phyloP scores from a whole-genome alignment of 2,797 vertebrate genomes.

The Okamejei kenojei region DNA sequence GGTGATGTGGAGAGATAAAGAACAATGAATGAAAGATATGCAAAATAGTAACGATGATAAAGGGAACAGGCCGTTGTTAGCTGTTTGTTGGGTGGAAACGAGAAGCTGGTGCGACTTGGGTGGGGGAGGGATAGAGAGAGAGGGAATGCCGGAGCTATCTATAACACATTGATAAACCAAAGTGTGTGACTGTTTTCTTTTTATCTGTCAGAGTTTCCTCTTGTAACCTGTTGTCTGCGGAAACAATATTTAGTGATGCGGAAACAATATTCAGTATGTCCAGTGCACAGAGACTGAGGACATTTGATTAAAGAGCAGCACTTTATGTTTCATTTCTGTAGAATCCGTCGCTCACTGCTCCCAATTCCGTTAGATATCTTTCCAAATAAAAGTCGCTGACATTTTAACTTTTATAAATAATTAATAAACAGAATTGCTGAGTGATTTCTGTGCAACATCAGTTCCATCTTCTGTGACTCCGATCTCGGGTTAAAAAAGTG shows the following conservation, averaged over 20 bases:
- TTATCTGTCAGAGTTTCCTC: neutral
- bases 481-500: neutral
- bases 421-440: neutral
- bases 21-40: too few species aligned
- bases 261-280: neutral
- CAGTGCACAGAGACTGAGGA: neutral
- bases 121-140: too few species aligned
- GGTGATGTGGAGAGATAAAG: too few species aligned
- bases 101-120: too few species aligned
- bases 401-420: slow-evolving; percentile 15
- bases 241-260: neutral
- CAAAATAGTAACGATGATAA: too few species aligned
- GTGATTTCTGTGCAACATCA: neutral
- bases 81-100: too few species aligned
- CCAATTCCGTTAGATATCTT: neutral
- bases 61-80: too few species aligned
- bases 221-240: neutral
- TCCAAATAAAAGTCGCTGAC: neutral
- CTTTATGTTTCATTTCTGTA: neutral
- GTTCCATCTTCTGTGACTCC: neutral
- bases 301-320: neutral
- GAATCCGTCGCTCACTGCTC: neutral
- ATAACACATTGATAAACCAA: neutral
- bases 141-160: too few species aligned
- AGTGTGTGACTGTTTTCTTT: neutral